Base-by-base conservation (phyloP, 2,797 vertebrate species). In the Sparidentex hasta region DNA sequence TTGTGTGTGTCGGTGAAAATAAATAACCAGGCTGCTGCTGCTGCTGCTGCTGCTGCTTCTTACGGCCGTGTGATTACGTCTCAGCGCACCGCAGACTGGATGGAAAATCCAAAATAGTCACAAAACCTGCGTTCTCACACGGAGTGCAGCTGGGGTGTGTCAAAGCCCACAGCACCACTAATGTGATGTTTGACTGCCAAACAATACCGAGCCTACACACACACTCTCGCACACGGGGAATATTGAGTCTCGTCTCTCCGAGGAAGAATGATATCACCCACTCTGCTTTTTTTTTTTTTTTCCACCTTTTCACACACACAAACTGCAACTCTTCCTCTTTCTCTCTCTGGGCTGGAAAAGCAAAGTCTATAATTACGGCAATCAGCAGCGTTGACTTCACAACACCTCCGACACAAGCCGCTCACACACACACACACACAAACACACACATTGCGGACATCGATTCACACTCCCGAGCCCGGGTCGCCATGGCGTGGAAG, bases 71-170 rank as follows among this genome's bases (percentile, higher is more conserved):
- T 89, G 88, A 90, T 92, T 89, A 90, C 73, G 65, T 85, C 86
- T 76, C 71, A 46, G 64, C 9, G 25, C 76, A 71, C 87, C 90
- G 75, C 91, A 91, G 83, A 58, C 84, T 73, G 80, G 21, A 83
- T 4, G 86, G 88, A 82, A 90, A 83, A 83, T 76, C 87, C 54
- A 79, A 89, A 93, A 92, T 90, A 90, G 91, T 85, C 81, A 27
- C 18, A 91, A 87, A 91, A 92, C 91, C 91, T 91, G 89, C 76
- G 74, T 91, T 89, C 85, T 88, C 86, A 89, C 83, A 87, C 59
- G n/a, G 48, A 87, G 80, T 69, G 38, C 84, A 88, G 90, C 89
- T 78, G 91, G 92, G 91, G 91, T 84, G 92, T 92, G 93, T 90
- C 92, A 63, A 71, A 84, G 86, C 83, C 88, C 83, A 71, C 70